Evolutionary conservation across 2,888 invertebrate genomes (phyloP).

Genomic region (Parapristionchus giblindavisi): DNA sequence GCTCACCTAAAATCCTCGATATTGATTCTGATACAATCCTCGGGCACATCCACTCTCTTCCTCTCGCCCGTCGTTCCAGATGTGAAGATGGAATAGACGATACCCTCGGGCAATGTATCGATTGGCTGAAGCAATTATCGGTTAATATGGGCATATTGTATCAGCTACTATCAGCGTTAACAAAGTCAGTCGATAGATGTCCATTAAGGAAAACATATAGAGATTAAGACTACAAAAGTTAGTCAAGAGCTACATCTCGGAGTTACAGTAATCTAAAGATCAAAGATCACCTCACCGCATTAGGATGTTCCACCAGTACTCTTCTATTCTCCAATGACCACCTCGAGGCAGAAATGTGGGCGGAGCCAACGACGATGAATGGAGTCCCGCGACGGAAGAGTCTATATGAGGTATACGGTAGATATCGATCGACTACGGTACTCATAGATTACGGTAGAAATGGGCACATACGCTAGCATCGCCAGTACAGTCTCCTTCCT

Average conservation of each 20-base stretch:
- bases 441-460: background rate
- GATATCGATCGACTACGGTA: background rate
- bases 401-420: conserved; percentile 22
- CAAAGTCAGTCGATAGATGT: no score
- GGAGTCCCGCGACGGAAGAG: conserved; percentile 24
- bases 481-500: conserved; percentile 6
- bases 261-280: no score
- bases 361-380: conserved; percentile 8
- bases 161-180: background rate
- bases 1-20: conserved; percentile 34
- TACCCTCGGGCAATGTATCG: conserved; percentile 11
- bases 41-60: conserved; percentile 33
- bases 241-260: no score
- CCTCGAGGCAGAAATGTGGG: background rate
- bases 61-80: conserved; percentile 35
- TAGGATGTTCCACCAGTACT: conserved; percentile 10
- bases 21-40: conserved; percentile 25
- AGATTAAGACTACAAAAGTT: no score
- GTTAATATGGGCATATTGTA: background rate
- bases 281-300: conserved; percentile 1
- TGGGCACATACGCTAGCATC: conserved; percentile 29
- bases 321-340: conserved; percentile 18
- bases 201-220: no score
- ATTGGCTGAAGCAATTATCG: background rate
- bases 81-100: conserved; percentile 32